phyloP scores from a whole-genome alignment of 2,888 invertebrate species.

The Gastrophysa polygoni region DNA sequence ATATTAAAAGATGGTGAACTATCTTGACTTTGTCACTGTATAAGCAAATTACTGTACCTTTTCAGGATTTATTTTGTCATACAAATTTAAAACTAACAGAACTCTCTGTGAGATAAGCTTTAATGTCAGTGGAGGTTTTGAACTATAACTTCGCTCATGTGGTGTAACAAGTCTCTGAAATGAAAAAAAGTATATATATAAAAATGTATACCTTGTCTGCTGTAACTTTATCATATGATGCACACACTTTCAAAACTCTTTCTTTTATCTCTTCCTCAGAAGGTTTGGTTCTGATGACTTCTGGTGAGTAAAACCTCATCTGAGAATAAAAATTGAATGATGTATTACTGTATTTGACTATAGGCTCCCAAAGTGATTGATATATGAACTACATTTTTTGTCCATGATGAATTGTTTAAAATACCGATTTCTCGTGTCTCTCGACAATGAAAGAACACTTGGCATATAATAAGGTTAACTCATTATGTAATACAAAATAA shows the following conservation, averaged over 20 bases:
- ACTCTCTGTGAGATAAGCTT: conserved; percentile 88
- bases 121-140: conserved; percentile 77
- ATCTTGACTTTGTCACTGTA: conserved; percentile 17
- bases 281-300: conserved; percentile 60
- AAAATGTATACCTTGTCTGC: conserved; percentile 75
- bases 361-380: too few species aligned
- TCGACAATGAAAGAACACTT: too few species aligned
- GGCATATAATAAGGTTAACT: too few species aligned
- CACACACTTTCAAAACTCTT: conserved; percentile 86
- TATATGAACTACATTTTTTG: too few species aligned
- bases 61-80: conserved; percentile 93
- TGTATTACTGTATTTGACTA: too few species aligned
- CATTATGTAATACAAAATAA: conserved; percentile 33
- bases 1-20: not conserved
- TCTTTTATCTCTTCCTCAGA: conserved; percentile 72
- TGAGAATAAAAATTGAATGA: conserved; percentile 29
- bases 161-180: conserved; percentile 70
- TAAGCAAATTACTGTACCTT: conserved; percentile 74
- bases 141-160: conserved; percentile 75
- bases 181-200: conserved; percentile 37
- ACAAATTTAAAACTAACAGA: conserved; percentile 92
- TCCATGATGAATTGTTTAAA: too few species aligned
- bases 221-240: conserved; percentile 87
- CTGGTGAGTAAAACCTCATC: conserved; percentile 51
- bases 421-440: not conserved